Base-by-base conservation (phyloP, 2,888 invertebrate genomes). In the Mesorhabditis spiculigera region DNA sequence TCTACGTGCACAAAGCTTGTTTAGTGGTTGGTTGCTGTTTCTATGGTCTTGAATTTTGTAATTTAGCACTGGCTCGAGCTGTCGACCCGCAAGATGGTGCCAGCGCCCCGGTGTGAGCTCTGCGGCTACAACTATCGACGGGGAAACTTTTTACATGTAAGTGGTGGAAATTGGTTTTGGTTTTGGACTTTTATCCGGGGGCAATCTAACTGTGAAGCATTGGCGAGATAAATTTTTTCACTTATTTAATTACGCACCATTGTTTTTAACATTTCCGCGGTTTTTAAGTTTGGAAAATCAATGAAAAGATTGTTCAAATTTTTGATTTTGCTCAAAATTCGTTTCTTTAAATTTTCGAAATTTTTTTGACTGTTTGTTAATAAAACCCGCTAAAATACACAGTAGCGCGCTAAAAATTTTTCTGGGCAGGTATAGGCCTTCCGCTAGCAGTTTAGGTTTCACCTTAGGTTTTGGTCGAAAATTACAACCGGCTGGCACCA, bases 11-110 rank as follows among this genome's bases (percentile, higher is more conserved):
- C 78, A 86, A 87, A 71, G 85, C 86, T 67, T 89, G 89, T 83
- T 85, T 90, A 28, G 87, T 88, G 87, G 89, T 88, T 74, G 65
- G 72, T 72, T 66, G 8, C 44, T 50, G n/a, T 58, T 13, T 43
- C 5, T 43, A 42, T 13, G n/a, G 28, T 67, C 8, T 50, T 10
- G 5, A 28, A 45, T 50, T 43, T 42, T 70, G 69, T 70, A 63
- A 83, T 86, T 42, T 84, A 89, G 89, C 88, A 87, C 85, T 89
- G 89, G 89, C 85, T 89, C 63, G 88, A 89, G 81, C 87, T 89
- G 68, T 87, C 87, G 50, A 86, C 86, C 43, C 86, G 87, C 65
- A 87, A 87, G 74, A 87, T 87, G 72, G 86, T 87, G 70, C 88
- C 88, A 66, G 86, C 87, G 4, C 88, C 89, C 2, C 84, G 85